These are phyloP conservation scores for Neoascia interrupta DNA, from an alignment of 2,888 invertebrate species.

Conservation along the genomic window DNA sequence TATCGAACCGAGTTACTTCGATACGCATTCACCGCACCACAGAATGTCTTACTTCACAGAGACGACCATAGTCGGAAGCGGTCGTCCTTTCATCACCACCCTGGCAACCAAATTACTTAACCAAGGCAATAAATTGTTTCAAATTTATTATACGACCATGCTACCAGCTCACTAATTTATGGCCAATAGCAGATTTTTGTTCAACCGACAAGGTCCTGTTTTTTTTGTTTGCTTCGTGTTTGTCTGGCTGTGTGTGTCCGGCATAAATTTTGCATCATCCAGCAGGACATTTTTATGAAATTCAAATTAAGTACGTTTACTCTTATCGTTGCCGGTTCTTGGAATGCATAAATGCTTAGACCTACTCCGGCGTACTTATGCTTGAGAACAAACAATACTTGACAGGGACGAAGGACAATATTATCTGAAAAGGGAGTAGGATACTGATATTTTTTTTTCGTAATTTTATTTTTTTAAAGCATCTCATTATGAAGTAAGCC, in stretches of 20 bases:
- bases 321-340: not conserved
- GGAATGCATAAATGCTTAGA: slow-evolving; percentile 31
- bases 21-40: slow-evolving; percentile 13
- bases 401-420: slow-evolving; percentile 14
- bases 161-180: slow-evolving; percentile 40
- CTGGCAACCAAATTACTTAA: slow-evolving; percentile 33
- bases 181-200: slow-evolving; percentile 36
- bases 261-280: slow-evolving; percentile 35
- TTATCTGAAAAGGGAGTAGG: not conserved
- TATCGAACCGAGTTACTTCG: slow-evolving; percentile 30
- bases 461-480: slow-evolving; percentile 22
- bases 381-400: slow-evolving; percentile 12
- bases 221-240: not conserved
- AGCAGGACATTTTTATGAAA: slow-evolving; percentile 53
- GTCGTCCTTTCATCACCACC: not conserved
- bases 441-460: not conserved
- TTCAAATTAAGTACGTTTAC: slow-evolving; percentile 49
- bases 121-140: slow-evolving; percentile 40
- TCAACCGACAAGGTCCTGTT: not conserved
- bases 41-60: slow-evolving; percentile 2
- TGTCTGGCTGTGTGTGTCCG: slow-evolving; percentile 5
- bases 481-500: slow-evolving; percentile 65
- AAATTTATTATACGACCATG: slow-evolving; percentile 40
- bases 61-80: no score
- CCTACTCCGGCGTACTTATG: not conserved